A percentile compares a stretch with the other conserved stretches of the same genome.
Evolutionary conservation across 2,113 vertebrate species (phyloP).

Genomic region (Calonectris borealis): DNA sequence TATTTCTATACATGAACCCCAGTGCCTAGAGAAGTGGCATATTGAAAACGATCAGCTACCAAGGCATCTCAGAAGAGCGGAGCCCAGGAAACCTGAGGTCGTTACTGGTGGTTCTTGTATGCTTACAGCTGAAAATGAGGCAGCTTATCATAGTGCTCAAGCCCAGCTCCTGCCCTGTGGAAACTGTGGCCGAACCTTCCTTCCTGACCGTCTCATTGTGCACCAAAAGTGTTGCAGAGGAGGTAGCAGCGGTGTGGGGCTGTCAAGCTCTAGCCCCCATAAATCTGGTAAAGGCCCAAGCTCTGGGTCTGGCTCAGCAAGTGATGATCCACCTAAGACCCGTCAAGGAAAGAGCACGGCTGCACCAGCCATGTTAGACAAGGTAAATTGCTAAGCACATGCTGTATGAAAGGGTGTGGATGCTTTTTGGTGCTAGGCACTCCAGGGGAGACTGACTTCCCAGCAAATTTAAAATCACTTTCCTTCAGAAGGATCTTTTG

Average conservation of each 20-base stretch:
- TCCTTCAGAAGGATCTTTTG: not conserved
- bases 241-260: not conserved
- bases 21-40: constrained; percentile 78
- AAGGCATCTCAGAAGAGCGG: constrained; percentile 61
- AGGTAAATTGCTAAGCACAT: constrained; percentile 56
- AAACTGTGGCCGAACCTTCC: constrained; percentile 70
- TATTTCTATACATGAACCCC: constrained; percentile 75
- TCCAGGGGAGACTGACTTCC: not conserved
- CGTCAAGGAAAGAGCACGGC: not conserved
- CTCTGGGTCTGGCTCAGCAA: not conserved
- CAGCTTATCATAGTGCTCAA: constrained; percentile 58
- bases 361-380: not conserved
- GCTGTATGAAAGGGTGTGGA: not conserved
- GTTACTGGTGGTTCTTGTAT: not conserved
- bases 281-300: not conserved
- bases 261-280: not conserved
- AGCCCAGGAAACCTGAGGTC: constrained; percentile 66
- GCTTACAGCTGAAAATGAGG: constrained; percentile 28
- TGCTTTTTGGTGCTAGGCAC: not conserved
- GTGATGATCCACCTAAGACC: not conserved
- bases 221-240: constrained; percentile 71
- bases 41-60: constrained; percentile 73
- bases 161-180: constrained; percentile 69
- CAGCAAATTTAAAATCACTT: not conserved
- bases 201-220: constrained; percentile 64